A percentile compares a stretch with the other conserved stretches of the same genome.
phyloP scores from a whole-genome alignment of 2,888 invertebrate species.

The Onthophagus sagittarius region DNA sequence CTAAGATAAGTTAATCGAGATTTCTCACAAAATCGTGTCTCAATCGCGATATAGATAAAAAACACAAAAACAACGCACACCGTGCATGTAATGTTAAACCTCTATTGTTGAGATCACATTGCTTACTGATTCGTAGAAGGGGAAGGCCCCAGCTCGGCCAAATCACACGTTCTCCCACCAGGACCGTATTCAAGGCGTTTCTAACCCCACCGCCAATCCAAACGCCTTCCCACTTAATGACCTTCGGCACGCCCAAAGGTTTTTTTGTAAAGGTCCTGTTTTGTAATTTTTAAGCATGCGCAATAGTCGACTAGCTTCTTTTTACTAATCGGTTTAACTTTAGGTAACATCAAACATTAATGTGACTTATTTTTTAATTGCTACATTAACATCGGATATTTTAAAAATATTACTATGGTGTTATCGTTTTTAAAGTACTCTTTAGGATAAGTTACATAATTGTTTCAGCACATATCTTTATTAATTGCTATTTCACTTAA shows the following conservation, averaged over 20 bases:
- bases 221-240: slow-evolving; percentile 41
- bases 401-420: too few relatives aligned
- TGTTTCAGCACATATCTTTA: too few relatives aligned
- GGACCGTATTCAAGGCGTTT: slow-evolving; percentile 25
- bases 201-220: slow-evolving; percentile 26
- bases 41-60: too few relatives aligned
- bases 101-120: slow-evolving; percentile 48
- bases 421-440: too few relatives aligned
- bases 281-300: slow-evolving; percentile 36
- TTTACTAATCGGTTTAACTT: not conserved
- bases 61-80: slow-evolving; percentile 28
- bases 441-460: too few relatives aligned
- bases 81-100: slow-evolving; percentile 36
- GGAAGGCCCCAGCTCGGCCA: slow-evolving; percentile 36
- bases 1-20: too few relatives aligned
- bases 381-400: too few relatives aligned
- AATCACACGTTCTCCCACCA: slow-evolving; percentile 49
- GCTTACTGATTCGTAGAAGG: slow-evolving; percentile 48
- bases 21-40: not conserved
- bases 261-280: slow-evolving; percentile 26
- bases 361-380: too few relatives aligned
- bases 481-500: too few relatives aligned
- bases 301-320: slow-evolving; percentile 1
- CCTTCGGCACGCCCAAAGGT: slow-evolving; percentile 38
- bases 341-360: too few relatives aligned